Conservation (phyloP, 2,888 invertebrate genomes). For the Barypeithes pellucidus region DNA sequence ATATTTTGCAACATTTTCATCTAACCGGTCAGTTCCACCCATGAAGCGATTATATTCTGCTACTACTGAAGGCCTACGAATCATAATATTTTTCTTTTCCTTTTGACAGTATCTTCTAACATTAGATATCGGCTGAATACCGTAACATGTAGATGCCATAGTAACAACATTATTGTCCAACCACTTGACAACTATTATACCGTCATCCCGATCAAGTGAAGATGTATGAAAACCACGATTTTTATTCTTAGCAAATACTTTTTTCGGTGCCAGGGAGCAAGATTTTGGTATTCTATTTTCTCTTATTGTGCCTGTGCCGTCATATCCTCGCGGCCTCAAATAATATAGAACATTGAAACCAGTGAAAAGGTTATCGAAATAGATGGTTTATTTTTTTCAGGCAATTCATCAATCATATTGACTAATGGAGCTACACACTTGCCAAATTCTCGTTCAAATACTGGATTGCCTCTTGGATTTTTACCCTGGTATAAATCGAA, state of each 20-base stretch:
- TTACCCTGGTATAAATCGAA: neutral
- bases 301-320: neutral
- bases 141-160: neutral
- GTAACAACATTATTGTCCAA: neutral
- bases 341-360: neutral
- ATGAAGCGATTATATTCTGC: too few relatives aligned
- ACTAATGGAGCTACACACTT: neutral
- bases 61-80: too few relatives aligned
- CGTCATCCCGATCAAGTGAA: neutral
- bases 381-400: neutral
- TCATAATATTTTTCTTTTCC: neutral
- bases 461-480: neutral
- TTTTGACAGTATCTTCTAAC: conserved; percentile 1
- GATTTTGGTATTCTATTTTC: neutral
- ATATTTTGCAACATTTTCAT: too few relatives aligned
- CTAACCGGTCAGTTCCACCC: too few relatives aligned
- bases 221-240: neutral
- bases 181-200: neutral
- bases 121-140: neutral
- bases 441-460: neutral
- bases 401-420: neutral
- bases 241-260: neutral
- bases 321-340: neutral
- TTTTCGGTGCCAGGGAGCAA: neutral
- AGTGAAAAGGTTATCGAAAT: neutral